Evolutionary conservation across 2,113 vertebrate genomes (phyloP).

Genomic region (Psilopogon haemacephalus): DNA sequence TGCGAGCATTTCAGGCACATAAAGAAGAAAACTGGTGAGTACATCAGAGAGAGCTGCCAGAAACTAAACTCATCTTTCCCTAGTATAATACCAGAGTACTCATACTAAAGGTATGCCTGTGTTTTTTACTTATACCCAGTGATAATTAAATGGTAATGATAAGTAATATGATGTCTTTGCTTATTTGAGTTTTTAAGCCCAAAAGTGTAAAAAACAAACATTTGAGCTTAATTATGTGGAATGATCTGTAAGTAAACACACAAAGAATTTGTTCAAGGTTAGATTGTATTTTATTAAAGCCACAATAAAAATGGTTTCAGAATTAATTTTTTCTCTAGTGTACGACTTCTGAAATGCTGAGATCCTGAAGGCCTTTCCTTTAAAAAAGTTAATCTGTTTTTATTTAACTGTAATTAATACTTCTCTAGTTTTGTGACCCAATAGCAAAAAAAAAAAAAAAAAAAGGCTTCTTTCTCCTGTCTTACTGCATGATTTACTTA

Average conservation of each 20-base stretch:
- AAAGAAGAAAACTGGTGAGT: constrained; percentile 99
- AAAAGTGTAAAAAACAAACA: not conserved
- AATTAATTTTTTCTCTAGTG: not conserved
- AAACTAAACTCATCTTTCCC: not conserved
- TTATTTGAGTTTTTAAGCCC: not conserved
- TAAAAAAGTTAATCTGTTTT: not conserved
- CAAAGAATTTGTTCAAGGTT: not conserved
- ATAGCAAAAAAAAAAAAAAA: not conserved
- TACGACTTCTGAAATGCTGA: not conserved
- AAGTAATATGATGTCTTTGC: not conserved
- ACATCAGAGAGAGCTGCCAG: not conserved
- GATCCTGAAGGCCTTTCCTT: not conserved
- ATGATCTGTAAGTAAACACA: fast-evolving
- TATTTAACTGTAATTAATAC: not conserved
- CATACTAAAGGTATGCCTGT: not conserved
- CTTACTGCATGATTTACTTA: not conserved
- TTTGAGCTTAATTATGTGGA: not conserved
- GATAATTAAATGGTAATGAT: not conserved
- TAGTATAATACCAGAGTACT: not conserved
- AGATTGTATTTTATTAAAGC: not conserved
- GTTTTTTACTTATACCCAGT: not conserved
- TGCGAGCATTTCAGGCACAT: constrained; percentile 93
- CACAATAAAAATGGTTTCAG: not conserved
- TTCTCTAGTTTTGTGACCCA: not conserved
- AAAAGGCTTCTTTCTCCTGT: not conserved